phyloP scores from a whole-genome alignment of 2,888 invertebrate genomes.

The Coleophora deauratella region DNA sequence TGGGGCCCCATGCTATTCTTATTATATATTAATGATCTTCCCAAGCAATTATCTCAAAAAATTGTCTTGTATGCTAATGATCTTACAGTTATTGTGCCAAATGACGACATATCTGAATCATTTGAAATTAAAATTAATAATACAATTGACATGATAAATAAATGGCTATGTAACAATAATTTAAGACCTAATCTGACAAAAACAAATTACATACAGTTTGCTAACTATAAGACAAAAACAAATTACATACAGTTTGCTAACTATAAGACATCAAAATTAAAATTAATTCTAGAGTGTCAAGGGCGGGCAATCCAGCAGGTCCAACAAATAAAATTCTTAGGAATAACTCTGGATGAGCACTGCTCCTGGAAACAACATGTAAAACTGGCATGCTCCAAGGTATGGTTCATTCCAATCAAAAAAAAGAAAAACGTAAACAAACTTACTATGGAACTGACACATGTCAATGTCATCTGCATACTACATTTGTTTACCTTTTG shows the following conservation, averaged over 20 bases:
- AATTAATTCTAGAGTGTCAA: neutral
- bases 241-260: neutral
- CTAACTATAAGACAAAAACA: neutral
- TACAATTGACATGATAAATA: neutral
- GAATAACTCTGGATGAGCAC: neutral
- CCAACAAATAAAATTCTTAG: neutral
- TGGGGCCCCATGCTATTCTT: conserved; percentile 5
- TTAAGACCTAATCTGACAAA: neutral
- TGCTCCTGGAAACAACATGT: neutral
- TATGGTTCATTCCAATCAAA: too few species aligned
- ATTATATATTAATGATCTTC: conserved; percentile 4
- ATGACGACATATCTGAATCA: neutral
- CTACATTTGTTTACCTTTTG: too few species aligned
- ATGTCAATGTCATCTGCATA: too few species aligned
- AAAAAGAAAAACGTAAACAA: too few species aligned
- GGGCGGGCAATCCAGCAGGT: neutral
- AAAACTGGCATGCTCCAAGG: neutral
- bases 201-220: neutral
- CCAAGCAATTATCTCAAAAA: neutral
- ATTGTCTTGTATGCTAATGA: neutral
- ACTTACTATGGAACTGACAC: too few species aligned
- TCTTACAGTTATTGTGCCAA: neutral
- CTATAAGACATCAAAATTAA: too few species aligned
- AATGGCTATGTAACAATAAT: neutral
- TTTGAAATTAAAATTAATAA: neutral